phyloP scores from a whole-genome alignment of 2,888 invertebrate species.

The Molorchus minor region DNA sequence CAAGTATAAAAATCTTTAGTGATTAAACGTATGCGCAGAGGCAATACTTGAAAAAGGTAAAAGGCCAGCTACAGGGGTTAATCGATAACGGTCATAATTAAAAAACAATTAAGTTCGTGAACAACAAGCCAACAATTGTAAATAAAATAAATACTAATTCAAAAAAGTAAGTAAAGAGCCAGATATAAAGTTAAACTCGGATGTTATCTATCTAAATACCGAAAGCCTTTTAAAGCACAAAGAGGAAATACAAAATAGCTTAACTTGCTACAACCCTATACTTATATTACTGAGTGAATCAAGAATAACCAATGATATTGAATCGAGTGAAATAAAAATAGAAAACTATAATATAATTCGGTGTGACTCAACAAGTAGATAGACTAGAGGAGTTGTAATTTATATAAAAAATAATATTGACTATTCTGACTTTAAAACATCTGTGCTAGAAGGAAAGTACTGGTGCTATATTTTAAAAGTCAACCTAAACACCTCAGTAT shows the following conservation, averaged over 20 bases:
- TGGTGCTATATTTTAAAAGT: background rate
- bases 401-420: background rate
- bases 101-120: no score
- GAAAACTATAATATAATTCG: no score
- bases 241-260: no score
- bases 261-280: no score
- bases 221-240: no score
- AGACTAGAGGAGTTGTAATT: background rate
- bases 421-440: background rate
- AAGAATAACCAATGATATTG: no score
- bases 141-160: background rate
- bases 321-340: no score
- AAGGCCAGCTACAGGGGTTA: background rate
- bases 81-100: background rate
- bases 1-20: background rate
- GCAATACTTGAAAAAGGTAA: background rate
- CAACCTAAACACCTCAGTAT: background rate
- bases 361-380: background rate
- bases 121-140: background rate
- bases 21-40: background rate
- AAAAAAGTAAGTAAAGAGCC: background rate
- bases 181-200: background rate
- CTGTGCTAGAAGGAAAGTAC: background rate
- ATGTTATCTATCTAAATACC: no score
- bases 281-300: no score